phyloP scores from a whole-genome alignment of 2,797 vertebrate genomes.

The Gallinago stenura region DNA sequence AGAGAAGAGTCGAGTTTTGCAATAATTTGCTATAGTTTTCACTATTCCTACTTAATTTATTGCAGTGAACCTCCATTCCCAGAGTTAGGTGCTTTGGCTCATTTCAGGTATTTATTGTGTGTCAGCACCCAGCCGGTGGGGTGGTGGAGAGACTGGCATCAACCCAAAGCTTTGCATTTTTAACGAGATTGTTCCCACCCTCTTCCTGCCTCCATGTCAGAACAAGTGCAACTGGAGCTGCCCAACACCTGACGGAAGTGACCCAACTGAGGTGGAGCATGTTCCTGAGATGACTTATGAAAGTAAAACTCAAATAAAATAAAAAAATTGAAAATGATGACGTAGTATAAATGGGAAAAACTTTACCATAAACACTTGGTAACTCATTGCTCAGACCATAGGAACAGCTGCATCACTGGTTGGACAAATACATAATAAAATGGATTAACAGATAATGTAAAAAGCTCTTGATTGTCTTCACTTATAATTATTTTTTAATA shows the following conservation, averaged over 20 bases:
- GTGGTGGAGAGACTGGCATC: conserved; percentile 9
- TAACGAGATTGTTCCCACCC: conserved; percentile 28
- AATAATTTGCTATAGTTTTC: conserved; percentile 46
- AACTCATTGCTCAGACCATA: neutral
- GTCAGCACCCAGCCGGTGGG: conserved; percentile 13
- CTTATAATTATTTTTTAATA: neutral
- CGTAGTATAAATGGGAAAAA: neutral
- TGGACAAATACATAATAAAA: neutral
- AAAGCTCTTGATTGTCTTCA: neutral
- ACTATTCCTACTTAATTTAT: conserved; percentile 63
- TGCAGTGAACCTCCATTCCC: conserved; percentile 29
- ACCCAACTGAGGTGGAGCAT: neutral
- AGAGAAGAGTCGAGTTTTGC: conserved; percentile 63
- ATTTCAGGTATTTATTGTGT: conserved; percentile 6
- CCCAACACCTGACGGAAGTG: neutral
- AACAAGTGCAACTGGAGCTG: neutral
- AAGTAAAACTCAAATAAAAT: neutral
- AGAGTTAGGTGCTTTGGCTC: conserved; percentile 46
- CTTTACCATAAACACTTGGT: neutral
- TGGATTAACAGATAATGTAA: neutral
- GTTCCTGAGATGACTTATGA: neutral
- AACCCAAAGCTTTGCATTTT: conserved; percentile 35
- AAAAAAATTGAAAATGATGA: rapidly evolving
- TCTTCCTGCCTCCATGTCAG: neutral
- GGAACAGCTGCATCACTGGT: neutral